phyloP scores from a whole-genome alignment of 2,888 invertebrate species.

The Eudasyphora cyanicolor region DNA sequence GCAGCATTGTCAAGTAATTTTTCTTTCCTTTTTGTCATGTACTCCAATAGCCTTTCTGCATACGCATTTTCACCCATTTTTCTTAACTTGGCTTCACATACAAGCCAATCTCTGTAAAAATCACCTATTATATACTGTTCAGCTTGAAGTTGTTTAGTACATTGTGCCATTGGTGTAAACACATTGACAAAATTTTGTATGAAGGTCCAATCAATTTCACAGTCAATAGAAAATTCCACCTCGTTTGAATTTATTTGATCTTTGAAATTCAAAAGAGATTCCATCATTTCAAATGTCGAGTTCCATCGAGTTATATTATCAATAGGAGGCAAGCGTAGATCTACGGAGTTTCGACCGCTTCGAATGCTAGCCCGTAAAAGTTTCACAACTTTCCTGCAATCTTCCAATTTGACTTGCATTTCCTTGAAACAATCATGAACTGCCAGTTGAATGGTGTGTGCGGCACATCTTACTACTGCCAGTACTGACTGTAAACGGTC shows the following conservation, averaged over 20 bases:
- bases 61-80: slow-evolving; percentile 24
- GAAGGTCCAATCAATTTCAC: slow-evolving; percentile 65
- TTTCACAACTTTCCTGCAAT: not conserved
- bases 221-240: too few species aligned
- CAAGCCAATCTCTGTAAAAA: slow-evolving; percentile 63
- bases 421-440: slow-evolving; percentile 27
- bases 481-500: not conserved
- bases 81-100: slow-evolving; percentile 54
- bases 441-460: slow-evolving; percentile 35
- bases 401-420: not conserved
- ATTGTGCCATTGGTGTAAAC: slow-evolving; percentile 62
- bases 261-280: slow-evolving; percentile 23
- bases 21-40: slow-evolving; percentile 40
- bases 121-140: slow-evolving; percentile 64
- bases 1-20: slow-evolving; percentile 49
- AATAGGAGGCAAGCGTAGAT: slow-evolving; percentile 31
- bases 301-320: slow-evolving; percentile 53
- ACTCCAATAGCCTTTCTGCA: not conserved
- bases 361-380: too few species aligned
- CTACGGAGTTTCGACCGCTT: not conserved
- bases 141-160: slow-evolving; percentile 45
- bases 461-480: slow-evolving; percentile 15
- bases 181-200: slow-evolving; percentile 56
- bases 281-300: slow-evolving; percentile 53
- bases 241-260: slow-evolving; percentile 9